These are phyloP conservation scores for Limnephilus lunatus DNA, from an alignment of 2,888 invertebrate genomes.

Conservation along the genomic window DNA sequence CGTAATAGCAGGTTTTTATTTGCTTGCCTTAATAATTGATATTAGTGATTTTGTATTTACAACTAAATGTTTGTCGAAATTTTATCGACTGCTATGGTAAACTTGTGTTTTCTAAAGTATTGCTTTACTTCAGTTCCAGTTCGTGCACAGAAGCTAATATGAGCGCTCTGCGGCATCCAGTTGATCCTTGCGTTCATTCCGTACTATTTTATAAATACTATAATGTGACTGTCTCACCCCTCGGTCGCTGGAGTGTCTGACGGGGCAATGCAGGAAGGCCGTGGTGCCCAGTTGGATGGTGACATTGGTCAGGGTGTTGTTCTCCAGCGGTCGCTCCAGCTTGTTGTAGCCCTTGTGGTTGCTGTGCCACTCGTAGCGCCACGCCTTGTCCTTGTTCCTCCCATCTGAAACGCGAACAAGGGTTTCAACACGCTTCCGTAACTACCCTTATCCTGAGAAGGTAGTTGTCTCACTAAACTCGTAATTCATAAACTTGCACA, in stretches of 20 bases:
- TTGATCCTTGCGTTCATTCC: too few species aligned
- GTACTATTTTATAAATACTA: too few species aligned
- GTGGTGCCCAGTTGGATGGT: conserved; percentile 87
- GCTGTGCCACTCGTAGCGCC: conserved; percentile 65
- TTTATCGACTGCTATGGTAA: too few species aligned
- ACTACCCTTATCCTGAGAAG: not conserved
- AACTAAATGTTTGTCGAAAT: too few species aligned
- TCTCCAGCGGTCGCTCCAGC: conserved; percentile 74
- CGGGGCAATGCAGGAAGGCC: conserved; percentile 89
- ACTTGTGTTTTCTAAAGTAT: too few species aligned
- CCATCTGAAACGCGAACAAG: conserved; percentile 52
- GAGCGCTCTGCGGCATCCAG: too few species aligned
- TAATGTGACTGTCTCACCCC: conserved; percentile 74
- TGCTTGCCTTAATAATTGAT: too few species aligned
- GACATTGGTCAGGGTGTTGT: conserved; percentile 86
- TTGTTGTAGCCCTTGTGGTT: conserved; percentile 63
- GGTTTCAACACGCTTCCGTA: not conserved
- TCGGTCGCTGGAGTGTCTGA: conserved; percentile 85
- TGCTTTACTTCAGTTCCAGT: too few species aligned
- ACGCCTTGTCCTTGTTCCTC: conserved; percentile 63
- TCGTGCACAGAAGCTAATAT: too few species aligned
- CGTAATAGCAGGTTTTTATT: too few species aligned
- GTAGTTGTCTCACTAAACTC: not conserved
- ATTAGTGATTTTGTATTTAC: too few species aligned
- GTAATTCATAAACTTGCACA: not conserved